Conservation (phyloP, 23 tunicate species). For the Pegea sp. region DNA sequence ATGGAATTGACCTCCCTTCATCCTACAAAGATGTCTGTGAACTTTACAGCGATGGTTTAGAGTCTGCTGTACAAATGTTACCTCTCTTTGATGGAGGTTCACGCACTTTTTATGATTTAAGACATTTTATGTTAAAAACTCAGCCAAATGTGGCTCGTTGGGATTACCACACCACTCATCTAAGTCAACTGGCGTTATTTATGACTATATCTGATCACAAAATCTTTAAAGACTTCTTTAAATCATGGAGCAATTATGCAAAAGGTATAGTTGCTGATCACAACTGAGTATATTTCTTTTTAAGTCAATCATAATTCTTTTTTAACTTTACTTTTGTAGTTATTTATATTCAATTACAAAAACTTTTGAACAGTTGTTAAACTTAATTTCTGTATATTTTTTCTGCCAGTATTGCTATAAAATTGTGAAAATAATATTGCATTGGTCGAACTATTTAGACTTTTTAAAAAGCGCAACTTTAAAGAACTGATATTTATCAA, state of each 20-base stretch:
- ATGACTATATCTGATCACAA: conserved; percentile 42
- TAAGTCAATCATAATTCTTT: too few species aligned
- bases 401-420: too few species aligned
- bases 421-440: too few species aligned
- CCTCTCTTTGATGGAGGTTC: conserved; percentile 89
- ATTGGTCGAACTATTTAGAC: too few species aligned
- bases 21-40: background rate
- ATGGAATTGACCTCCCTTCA: background rate
- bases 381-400: too few species aligned
- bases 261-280: conserved; percentile 64
- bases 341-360: too few species aligned
- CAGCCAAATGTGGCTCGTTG: conserved; percentile 92
- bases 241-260: conserved; percentile 52
- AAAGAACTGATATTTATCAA: too few species aligned
- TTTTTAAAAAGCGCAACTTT: too few species aligned
- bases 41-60: conserved; percentile 59
- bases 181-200: conserved; percentile 63
- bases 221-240: conserved; percentile 25
- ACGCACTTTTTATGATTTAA: conserved; percentile 74
- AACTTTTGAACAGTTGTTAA: too few species aligned
- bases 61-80: conserved; percentile 57
- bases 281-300: conserved; percentile 15
- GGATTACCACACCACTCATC: conserved; percentile 93
- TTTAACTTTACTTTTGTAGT: too few species aligned
- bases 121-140: conserved; percentile 39